Conservation (phyloP, 2,797 vertebrate species). For the Oreonectes daqikongensis region DNA sequence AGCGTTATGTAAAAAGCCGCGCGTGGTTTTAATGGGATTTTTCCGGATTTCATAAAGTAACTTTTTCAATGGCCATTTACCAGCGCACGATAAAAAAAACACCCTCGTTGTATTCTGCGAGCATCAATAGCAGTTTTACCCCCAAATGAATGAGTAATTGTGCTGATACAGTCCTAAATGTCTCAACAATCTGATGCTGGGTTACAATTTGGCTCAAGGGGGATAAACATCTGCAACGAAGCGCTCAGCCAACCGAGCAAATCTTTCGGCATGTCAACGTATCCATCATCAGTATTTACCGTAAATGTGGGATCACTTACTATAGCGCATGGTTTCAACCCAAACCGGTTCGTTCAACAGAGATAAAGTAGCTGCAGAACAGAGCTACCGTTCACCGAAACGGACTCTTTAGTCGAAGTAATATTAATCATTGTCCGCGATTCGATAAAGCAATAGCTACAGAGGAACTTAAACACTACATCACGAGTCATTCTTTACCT, state of each 20-base stretch:
- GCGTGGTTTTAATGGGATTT: neutral
- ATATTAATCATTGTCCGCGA: conserved; percentile 15
- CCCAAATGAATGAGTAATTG: conserved; percentile 13
- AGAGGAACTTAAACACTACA: neutral
- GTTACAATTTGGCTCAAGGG: conserved; percentile 11
- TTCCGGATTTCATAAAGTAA: conserved; percentile 42
- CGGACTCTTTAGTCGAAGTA: conserved; percentile 45
- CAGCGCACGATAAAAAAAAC: neutral
- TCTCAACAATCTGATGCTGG: conserved; percentile 34
- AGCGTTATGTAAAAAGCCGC: neutral
- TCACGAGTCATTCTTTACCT: conserved; percentile 54
- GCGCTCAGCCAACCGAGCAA: neutral
- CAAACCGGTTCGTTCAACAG: conserved; percentile 16
- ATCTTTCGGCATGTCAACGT: neutral
- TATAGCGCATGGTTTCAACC: neutral
- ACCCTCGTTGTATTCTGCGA: neutral
- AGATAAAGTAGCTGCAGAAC: conserved; percentile 52
- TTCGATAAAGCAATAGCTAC: conserved; percentile 21
- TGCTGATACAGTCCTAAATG: conserved; percentile 20
- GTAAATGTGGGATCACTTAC: neutral
- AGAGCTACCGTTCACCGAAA: conserved; percentile 26
- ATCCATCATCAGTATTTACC: neutral
- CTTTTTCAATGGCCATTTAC: conserved; percentile 39
- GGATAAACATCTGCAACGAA: conserved; percentile 53
- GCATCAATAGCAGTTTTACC: conserved; percentile 5